Percentiles rank a stretch among this genome's conserved stretches.
Conservation (phyloP, 64 coral and sea anemone species). For the Montipora efflorescens region DNA sequence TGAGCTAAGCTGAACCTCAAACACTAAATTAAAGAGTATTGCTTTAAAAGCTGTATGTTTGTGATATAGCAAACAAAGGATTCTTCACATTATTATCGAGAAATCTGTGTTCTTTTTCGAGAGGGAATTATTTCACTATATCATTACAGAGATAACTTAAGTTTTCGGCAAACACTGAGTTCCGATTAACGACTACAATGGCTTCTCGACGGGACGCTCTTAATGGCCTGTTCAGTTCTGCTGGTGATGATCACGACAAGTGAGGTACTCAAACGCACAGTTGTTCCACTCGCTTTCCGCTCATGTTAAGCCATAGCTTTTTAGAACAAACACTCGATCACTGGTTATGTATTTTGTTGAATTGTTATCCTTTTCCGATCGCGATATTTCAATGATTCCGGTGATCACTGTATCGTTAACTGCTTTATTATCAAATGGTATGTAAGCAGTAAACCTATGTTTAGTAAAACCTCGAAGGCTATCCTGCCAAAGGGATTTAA, state of each 20-base stretch:
- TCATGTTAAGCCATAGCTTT: not conserved
- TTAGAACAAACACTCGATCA: slow-evolving; percentile 7
- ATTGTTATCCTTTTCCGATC: slow-evolving; percentile 42
- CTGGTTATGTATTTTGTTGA: slow-evolving; percentile 5
- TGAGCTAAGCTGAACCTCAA: slow-evolving; percentile 1
- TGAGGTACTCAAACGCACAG: not conserved
- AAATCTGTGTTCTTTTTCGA: slow-evolving; percentile 15
- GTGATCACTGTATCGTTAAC: not conserved
- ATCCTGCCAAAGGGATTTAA: not conserved
- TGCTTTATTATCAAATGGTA: slow-evolving; percentile 17
- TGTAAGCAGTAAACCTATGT: not conserved
- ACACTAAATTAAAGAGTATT: slow-evolving; percentile 52
- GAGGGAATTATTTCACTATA: slow-evolving; percentile 11
- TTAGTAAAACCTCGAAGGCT: not conserved
- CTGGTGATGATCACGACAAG: not conserved
- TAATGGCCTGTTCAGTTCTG: not conserved
- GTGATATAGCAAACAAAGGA: not conserved
- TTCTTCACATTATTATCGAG: not conserved
- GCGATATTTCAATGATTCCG: not conserved
- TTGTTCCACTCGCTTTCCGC: slow-evolving; percentile 12
- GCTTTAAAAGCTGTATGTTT: slow-evolving; percentile 5
- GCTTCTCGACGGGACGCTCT: not conserved
- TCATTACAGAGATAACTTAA: slow-evolving; percentile 29
- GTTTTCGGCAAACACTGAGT: slow-evolving; percentile 14
- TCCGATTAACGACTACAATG: slow-evolving; percentile 19